Conservation (phyloP, 2,797 vertebrate species). For the Poecile montanus region DNA sequence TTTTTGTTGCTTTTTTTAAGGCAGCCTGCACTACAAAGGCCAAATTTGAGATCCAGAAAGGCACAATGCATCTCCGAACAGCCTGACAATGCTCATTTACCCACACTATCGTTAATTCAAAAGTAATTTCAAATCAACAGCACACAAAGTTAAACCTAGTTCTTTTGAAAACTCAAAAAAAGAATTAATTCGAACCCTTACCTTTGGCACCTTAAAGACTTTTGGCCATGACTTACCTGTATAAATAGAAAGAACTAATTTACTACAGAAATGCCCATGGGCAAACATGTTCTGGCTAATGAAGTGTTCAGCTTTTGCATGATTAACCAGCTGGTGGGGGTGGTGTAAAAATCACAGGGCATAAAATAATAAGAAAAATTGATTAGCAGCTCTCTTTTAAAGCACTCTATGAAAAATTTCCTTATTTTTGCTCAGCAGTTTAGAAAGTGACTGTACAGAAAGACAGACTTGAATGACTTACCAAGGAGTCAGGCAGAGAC, state of each 20-base stretch:
- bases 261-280: slow-evolving; percentile 89
- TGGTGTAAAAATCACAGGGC: slow-evolving; percentile 90
- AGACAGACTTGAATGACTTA: slow-evolving; percentile 52
- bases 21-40: neutral
- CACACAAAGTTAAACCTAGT: slow-evolving; percentile 42
- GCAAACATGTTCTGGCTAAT: slow-evolving; percentile 93
- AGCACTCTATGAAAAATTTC: slow-evolving; percentile 64
- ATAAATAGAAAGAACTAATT: slow-evolving; percentile 89
- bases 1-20: neutral
- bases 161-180: slow-evolving; percentile 59
- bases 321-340: slow-evolving; percentile 95
- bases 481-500: slow-evolving; percentile 37
- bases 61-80: neutral
- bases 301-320: slow-evolving; percentile 93
- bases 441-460: slow-evolving; percentile 45
- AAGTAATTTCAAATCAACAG: slow-evolving; percentile 47
- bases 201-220: slow-evolving; percentile 82
- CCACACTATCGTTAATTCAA: slow-evolving; percentile 25
- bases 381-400: slow-evolving; percentile 91
- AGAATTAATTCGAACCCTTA: slow-evolving; percentile 80
- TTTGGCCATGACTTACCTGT: slow-evolving; percentile 86
- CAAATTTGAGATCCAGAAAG: neutral
- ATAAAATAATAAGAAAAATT: slow-evolving; percentile 95
- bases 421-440: slow-evolving; percentile 57
- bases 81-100: neutral